Evolutionary conservation across 2,888 invertebrate species (phyloP), one percentile per base, ranked within the genome.

Genomic region (Tenodera sinensis): DNA sequence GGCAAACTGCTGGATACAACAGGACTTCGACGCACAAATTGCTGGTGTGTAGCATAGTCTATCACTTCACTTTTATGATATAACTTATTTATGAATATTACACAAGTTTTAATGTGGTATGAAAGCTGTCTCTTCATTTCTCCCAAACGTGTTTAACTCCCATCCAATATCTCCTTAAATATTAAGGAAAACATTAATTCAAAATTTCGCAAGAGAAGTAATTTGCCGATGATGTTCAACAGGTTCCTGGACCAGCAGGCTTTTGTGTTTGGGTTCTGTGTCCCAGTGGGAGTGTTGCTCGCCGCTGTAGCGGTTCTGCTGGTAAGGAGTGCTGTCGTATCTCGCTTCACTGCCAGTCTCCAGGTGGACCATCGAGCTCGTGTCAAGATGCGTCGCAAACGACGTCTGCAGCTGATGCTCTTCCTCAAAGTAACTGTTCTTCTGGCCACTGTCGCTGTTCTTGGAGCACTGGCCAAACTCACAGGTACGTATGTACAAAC

Each of bases 321-420:
- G 89, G 91, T 94, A 83, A 94, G 95, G 91, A 94, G 95, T 54
- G 94, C 95, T 30, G 93, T 94, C 88, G 94, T 95, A 20, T 95
- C 95, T 25, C 94, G 95, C 91, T 94, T 95, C 92, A 94, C 95
- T 83, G 94, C 95, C 92, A 94, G 94, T 91, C 94, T 95, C 94
- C 95, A 95, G 89, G 93, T 95, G 90, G 95, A 95, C 91, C 93
- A 94, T 90, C 94, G 94, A 91, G 94, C 94, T 84, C 94, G 95
- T 84, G 94, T 95, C 91, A 95, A 95, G 92, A 94, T 95, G 94
- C 94, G 94, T 88, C 93, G 94, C 91, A 94, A 95, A 91, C 93
- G 95, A 90, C 93, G 94, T 81, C 92, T 95, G 90, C 96, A 95
- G 92, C 93, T 95, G 91, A 93, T 94, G 90, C 94, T 95, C 28